Evolutionary conservation across 2,888 invertebrate genomes (phyloP).

Genomic region (Pollenia griseotomentosa): DNA sequence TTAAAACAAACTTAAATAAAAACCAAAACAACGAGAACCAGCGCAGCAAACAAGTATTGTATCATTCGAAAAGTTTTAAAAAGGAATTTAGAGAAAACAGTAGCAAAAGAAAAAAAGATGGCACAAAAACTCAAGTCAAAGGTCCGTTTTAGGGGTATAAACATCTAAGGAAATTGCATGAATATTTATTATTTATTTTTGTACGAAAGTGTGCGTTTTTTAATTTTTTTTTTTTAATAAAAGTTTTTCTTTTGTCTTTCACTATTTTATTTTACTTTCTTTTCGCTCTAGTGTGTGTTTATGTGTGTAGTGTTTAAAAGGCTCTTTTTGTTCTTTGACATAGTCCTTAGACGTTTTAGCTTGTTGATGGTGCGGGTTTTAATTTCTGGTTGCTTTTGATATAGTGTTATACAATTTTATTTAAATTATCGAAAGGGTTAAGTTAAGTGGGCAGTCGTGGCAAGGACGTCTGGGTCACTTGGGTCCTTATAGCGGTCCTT

Average conservation of each 20-base stretch:
- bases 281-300: neutral
- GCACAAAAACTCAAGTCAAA: conserved; percentile 18
- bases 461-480: too few species aligned
- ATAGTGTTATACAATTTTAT: too few species aligned
- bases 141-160: neutral
- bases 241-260: conserved; percentile 18
- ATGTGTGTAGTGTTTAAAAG: neutral
- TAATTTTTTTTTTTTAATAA: neutral
- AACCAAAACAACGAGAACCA: neutral
- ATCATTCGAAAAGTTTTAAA: conserved; percentile 3
- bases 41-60: neutral
- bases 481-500: too few species aligned
- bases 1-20: neutral
- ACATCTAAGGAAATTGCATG: conserved; percentile 12
- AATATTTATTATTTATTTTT: neutral
- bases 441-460: too few species aligned
- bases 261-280: neutral
- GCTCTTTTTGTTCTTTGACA: neutral
- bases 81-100: neutral
- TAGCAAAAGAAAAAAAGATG: neutral
- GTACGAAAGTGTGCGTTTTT: neutral
- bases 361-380: conserved; percentile 46
- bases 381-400: conserved; percentile 45
- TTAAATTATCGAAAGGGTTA: too few species aligned
- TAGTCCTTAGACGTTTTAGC: conserved; percentile 8